These are phyloP conservation scores for Amaurobius ferox DNA, from an alignment of 2,888 invertebrate species.

Conservation along the genomic window DNA sequence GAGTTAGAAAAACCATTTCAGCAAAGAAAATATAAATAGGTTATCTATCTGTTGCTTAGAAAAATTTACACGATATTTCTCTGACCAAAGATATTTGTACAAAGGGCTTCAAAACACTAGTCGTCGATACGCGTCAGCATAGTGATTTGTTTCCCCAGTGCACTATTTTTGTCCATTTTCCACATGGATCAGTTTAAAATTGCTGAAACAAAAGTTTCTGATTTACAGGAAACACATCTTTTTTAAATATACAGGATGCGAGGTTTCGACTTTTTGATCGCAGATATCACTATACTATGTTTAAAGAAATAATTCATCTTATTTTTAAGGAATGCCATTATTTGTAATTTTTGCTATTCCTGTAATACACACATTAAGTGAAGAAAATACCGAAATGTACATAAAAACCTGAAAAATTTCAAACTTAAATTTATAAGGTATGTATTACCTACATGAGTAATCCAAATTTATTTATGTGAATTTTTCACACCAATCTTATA, in stretches of 20 bases:
- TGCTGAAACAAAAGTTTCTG: conserved; percentile 8
- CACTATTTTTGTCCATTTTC: conserved; percentile 60
- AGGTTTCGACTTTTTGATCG: conserved; percentile 46
- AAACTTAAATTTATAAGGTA: conserved; percentile 52
- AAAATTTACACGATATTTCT: conserved; percentile 40
- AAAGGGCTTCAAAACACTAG: conserved; percentile 65
- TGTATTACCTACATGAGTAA: conserved; percentile 28
- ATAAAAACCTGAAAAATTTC: conserved; percentile 33
- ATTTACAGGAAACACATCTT: not conserved
- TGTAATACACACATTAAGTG: conserved; percentile 13
- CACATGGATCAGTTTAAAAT: conserved; percentile 36
- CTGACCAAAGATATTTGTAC: conserved; percentile 60
- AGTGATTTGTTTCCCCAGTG: conserved; percentile 36
- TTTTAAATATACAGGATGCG: conserved; percentile 31
- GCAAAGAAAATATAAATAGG: conserved; percentile 36
- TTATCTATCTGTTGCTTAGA: conserved; percentile 47
- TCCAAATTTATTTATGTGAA: conserved; percentile 49
- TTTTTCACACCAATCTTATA: conserved; percentile 56
- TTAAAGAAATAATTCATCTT: conserved; percentile 33
- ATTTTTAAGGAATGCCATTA: conserved; percentile 46
- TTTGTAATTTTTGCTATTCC: conserved; percentile 53
- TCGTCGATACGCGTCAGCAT: conserved; percentile 29
- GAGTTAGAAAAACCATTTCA: conserved; percentile 8
- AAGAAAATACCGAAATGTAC: conserved; percentile 47
- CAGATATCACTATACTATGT: conserved; percentile 34